phyloP scores from a whole-genome alignment of 1,140 invertebrate genomes.

The Ostrea denselamellosa region DNA sequence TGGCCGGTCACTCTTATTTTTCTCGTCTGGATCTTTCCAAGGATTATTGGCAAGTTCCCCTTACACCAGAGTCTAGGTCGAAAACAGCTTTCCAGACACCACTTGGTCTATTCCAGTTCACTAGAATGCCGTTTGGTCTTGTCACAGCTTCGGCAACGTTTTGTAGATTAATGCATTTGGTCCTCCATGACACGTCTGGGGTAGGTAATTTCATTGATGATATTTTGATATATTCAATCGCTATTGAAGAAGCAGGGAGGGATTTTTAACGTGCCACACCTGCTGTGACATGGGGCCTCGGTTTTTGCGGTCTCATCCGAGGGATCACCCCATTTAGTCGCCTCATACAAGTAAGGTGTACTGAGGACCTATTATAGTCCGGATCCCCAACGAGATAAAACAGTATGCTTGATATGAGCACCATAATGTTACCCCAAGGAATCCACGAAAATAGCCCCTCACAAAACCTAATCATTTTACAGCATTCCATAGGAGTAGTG shows the following conservation, averaged over 20 bases:
- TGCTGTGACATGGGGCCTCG: no score
- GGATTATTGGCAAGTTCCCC: conserved; percentile 56
- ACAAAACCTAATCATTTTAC: no score
- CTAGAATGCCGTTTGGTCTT: conserved; percentile 78
- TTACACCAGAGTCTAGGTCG: conserved; percentile 22
- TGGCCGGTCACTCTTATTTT: conserved; percentile 45
- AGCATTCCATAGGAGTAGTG: no score
- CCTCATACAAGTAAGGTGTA: no score
- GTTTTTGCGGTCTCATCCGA: no score
- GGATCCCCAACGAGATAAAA: no score
- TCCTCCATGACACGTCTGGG: conserved; percentile 5
- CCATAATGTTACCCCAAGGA: no score
- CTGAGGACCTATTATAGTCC: no score
- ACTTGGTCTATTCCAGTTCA: conserved; percentile 74
- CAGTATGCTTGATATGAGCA: no score
- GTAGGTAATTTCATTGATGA: conserved; percentile 61
- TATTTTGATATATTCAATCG: conserved; percentile 43
- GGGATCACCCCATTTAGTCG: no score
- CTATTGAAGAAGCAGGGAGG: conserved; percentile 12
- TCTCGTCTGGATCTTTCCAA: conserved; percentile 51
- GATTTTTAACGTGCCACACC: no score
- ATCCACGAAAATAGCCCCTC: no score
- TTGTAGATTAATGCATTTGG: conserved; percentile 77
- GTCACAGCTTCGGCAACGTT: conserved; percentile 78
- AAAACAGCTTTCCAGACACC: conserved; percentile 45